These are phyloP conservation scores for Apamea crenata DNA, from an alignment of 2,888 invertebrate species.

Conservation along the genomic window DNA sequence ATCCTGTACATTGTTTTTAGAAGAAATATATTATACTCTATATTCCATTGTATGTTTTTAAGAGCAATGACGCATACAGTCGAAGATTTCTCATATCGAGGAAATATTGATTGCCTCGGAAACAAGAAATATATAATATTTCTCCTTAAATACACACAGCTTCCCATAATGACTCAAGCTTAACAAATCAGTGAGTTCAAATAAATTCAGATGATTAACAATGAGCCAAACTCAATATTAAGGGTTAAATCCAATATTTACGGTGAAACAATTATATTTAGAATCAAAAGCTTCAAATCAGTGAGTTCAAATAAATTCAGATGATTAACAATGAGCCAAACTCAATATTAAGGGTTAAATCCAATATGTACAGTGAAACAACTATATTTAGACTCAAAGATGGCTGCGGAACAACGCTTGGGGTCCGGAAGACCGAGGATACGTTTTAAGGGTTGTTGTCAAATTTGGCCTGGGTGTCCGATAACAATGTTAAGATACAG, in stretches of 20 bases:
- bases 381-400: constrained; percentile 39
- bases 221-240: constrained; percentile 25
- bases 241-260: constrained; percentile 48
- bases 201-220: constrained; percentile 40
- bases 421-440: constrained; percentile 71
- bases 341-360: constrained; percentile 22
- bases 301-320: constrained; percentile 37
- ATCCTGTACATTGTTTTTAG: background rate
- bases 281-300: constrained; percentile 23
- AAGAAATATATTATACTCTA: no score
- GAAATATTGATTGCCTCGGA: background rate
- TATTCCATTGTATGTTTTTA: background rate
- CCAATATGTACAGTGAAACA: constrained; percentile 53
- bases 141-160: constrained; percentile 22
- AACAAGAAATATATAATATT: constrained; percentile 22
- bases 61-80: constrained; percentile 1
- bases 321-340: constrained; percentile 32
- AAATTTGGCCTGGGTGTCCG: constrained; percentile 71
- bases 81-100: background rate
- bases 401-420: constrained; percentile 62
- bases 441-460: constrained; percentile 67
- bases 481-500: constrained; percentile 74
- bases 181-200: constrained; percentile 32
- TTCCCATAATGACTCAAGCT: constrained; percentile 27
- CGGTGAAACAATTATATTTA: constrained; percentile 45